Evolutionary conservation across 2,888 invertebrate species (phyloP), one percentile per base, ranked within the genome.

Genomic region (Aspidiotus destructor): DNA sequence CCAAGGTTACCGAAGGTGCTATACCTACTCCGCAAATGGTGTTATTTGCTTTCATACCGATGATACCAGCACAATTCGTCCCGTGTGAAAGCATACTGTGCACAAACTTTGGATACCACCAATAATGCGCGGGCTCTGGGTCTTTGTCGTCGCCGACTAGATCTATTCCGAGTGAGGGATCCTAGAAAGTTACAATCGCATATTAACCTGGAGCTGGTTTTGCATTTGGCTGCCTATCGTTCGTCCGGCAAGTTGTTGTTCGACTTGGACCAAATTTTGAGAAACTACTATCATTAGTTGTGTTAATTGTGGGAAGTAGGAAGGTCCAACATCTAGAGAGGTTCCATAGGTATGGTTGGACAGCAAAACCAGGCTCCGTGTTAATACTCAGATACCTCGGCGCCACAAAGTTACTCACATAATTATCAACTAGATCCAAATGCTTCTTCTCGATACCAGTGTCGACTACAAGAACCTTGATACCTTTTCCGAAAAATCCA

Each of bases 381-480:
- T 28, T 28, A 5, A 28, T 28, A 3, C 28, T 28, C 5, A 28
- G 5, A 28, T 28, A 28, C 28, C 28, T 28, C 28, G 2, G 2
- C 5, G 5, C 28, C 5, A 5, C 28, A 1, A 3, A 3, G 2
- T 28, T 28, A 28, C 92, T 88, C 81, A 96, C 96, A 78, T 94
- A 97, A 81, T 96, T 97, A 73, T 84, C 83, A 67, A 83, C 79
- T 72, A 97, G 84, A 78, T 97, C 97, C 0, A 94, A 93, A 80
- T 97, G 96, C 78, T 92, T 89, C 70, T 89, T 92, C 78, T 97
- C 96, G 52, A 97, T 82, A 41, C 97, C 97, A 77, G 97, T 97
- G 77, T 98, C 97, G 60, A 98, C 83, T 73, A 98, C 96, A 53
- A 96, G 93, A 70, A 98, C 95, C 40, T 94, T 94, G n/a, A 97